A percentile compares a stretch with the other conserved stretches of the same genome.
phyloP scores from a whole-genome alignment of 1,140 invertebrate genomes.

The Drosophila mauritiana region DNA sequence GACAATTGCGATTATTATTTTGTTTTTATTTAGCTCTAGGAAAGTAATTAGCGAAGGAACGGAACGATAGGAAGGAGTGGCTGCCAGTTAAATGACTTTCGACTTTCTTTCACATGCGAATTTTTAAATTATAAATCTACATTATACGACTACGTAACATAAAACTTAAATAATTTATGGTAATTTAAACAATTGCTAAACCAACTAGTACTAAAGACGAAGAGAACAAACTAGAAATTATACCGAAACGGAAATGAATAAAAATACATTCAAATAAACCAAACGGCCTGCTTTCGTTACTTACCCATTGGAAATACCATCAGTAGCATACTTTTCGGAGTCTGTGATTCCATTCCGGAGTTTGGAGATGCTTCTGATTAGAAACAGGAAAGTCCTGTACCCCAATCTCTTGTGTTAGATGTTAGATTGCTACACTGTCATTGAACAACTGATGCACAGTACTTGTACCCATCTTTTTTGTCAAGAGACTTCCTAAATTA shows the following conservation, averaged over 20 bases:
- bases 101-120: conserved; percentile 78
- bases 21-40: conserved; percentile 67
- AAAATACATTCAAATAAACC: conserved; percentile 81
- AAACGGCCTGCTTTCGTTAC: neutral
- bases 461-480: no score
- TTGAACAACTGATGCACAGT: no score
- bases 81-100: conserved; percentile 67
- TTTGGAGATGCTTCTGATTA: neutral
- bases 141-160: conserved; percentile 64
- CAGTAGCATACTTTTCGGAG: neutral
- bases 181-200: conserved; percentile 82
- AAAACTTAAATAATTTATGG: conserved; percentile 82
- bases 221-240: conserved; percentile 84
- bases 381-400: neutral
- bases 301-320: neutral
- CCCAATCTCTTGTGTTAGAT: no score
- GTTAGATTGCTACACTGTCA: no score
- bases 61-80: conserved; percentile 15
- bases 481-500: conserved; percentile 4
- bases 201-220: conserved; percentile 80
- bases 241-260: conserved; percentile 84
- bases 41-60: conserved; percentile 26
- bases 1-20: conserved; percentile 54
- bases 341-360: neutral
- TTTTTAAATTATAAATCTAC: conserved; percentile 67